These are phyloP conservation scores for Amphiprion ocellaris DNA, from an alignment of 2,113 vertebrate species.

Conservation along the genomic window DNA sequence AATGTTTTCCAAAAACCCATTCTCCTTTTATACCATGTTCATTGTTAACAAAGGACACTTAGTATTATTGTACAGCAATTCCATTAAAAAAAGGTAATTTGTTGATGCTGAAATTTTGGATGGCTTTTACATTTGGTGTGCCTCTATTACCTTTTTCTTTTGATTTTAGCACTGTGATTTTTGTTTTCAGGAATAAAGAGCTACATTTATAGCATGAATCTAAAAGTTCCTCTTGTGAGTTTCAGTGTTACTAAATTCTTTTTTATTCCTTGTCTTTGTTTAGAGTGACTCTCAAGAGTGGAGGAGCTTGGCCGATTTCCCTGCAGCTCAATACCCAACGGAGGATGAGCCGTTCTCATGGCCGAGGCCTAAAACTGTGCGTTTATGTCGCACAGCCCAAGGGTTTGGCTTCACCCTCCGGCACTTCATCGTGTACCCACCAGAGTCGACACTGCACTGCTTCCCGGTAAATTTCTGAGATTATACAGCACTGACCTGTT, in stretches of 20 bases:
- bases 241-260: neutral
- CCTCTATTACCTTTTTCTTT: neutral
- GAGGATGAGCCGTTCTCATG: conserved; percentile 95
- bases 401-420: conserved; percentile 98
- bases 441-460: conserved; percentile 92
- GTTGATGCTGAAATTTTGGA: neutral
- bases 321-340: conserved; percentile 44
- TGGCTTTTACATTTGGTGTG: neutral
- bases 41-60: neutral
- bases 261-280: conserved; percentile 16
- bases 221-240: neutral
- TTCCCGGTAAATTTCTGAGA: conserved; percentile 85
- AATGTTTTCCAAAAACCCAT: neutral
- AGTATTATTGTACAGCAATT: neutral
- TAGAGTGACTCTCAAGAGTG: conserved; percentile 76
- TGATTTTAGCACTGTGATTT: neutral
- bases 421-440: conserved; percentile 99
- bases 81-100: neutral
- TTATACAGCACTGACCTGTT: neutral
- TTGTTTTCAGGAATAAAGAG: neutral
- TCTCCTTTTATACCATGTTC: conserved; percentile 4
- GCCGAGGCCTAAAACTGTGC: conserved; percentile 94
- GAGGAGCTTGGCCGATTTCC: conserved; percentile 57
- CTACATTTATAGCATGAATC: neutral
- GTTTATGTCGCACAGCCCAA: conserved; percentile 89